Base-by-base conservation (phyloP, 2,113 vertebrate genomes). In the Catharus minimus region DNA sequence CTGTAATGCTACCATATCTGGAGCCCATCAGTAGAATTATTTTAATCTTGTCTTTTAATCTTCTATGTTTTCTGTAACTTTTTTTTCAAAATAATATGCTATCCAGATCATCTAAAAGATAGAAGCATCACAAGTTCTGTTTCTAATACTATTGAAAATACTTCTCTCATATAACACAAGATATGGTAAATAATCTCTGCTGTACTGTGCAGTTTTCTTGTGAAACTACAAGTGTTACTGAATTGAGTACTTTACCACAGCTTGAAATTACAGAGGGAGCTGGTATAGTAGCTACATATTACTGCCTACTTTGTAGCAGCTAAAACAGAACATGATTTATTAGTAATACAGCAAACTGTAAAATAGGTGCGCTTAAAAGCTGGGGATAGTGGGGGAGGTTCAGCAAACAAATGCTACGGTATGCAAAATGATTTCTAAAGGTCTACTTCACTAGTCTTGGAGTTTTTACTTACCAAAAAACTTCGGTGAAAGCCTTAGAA, bases 111-210 rank as follows among this genome's bases (percentile, higher is more conserved):
- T 49, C 14, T 53, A 60, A 88, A 15, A 10, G 1, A 43, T 52
- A 60, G 23, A 86, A 65, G 32, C 20, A 19, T 67, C 72, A 13
- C 0, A 22, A 77, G 1, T 32, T 30, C 43, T 65, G 9, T 30
- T 80, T 88, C 38, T 80, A 73, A 53, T 36, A 22, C 16, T 68
- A 4, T 9, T 72, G 15, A 39, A 46, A 83, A 73, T 44, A 55
- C 13, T n/a, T 72, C 33, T n/a, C 19, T 10, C 1, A 1, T 21
- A 12, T 52, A n/a, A 50, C 23, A n/a, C 1, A 4, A 52, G 8
- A 47, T 41, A 36, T 8, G 32, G 55, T 47, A 72, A 82, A 44
- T 43, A 49, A 50, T 52, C 53, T 81, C 28, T 85, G 17, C 24
- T 60, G 5, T 43, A 60, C 14, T 28, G 14, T 28, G 13, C 12